phyloP scores from a whole-genome alignment of 2,888 invertebrate genomes.

The Choreutis nemorana region DNA sequence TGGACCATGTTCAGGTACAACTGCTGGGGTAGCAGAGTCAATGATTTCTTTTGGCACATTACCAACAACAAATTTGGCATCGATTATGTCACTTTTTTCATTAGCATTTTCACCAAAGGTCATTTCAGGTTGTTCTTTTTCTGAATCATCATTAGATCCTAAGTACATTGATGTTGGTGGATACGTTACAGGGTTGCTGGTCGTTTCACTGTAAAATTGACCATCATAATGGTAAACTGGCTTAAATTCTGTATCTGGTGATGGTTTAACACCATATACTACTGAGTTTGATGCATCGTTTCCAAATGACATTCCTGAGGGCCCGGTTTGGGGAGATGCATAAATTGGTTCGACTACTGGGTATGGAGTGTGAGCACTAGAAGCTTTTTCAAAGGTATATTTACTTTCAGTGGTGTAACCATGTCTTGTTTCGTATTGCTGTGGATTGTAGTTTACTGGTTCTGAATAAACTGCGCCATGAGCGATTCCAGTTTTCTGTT shows the following conservation, averaged over 20 bases:
- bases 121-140: conserved; percentile 33
- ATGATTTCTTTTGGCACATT: conserved; percentile 68
- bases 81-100: conserved; percentile 22
- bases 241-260: conserved; percentile 48
- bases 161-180: conserved; percentile 56
- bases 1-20: conserved; percentile 73
- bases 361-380: conserved; percentile 35
- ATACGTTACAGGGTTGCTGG: conserved; percentile 42
- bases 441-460: conserved; percentile 39
- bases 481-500: conserved; percentile 57
- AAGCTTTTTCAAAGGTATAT: conserved; percentile 36
- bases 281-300: conserved; percentile 42
- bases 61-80: conserved; percentile 72
- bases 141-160: conserved; percentile 45
- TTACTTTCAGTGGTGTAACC: conserved; percentile 47
- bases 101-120: conserved; percentile 34
- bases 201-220: conserved; percentile 47
- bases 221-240: conserved; percentile 55
- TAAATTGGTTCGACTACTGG: conserved; percentile 52
- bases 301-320: conserved; percentile 37
- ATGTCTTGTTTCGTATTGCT: conserved; percentile 47
- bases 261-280: conserved; percentile 52
- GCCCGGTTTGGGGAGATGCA: conserved; percentile 44
- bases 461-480: conserved; percentile 55
- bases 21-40: conserved; percentile 62